A percentile compares a stretch with the other conserved stretches of the same genome.
phyloP scores from a whole-genome alignment of 2,888 invertebrate genomes.

The Neoitamus cyanurus region DNA sequence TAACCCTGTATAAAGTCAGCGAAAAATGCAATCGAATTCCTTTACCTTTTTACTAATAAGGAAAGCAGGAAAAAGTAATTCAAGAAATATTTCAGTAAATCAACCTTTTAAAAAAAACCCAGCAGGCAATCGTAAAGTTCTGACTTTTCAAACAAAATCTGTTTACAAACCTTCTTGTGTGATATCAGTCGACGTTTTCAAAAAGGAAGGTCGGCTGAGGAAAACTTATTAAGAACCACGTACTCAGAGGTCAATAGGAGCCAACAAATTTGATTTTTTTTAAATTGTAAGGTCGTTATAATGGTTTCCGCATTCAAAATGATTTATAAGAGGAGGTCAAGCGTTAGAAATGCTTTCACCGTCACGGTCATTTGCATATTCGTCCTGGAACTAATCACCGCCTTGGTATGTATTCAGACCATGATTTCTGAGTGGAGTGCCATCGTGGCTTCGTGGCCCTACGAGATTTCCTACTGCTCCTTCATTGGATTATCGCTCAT shows the following conservation, averaged over 20 bases:
- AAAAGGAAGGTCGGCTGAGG: background rate
- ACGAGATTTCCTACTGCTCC: slow-evolving; percentile 28
- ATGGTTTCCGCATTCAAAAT: background rate
- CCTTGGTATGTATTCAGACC: background rate
- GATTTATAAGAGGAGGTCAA: background rate
- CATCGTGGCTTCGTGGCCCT: slow-evolving; percentile 41
- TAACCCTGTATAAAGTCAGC: too few relatives aligned
- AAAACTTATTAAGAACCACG: background rate
- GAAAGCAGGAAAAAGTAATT: too few relatives aligned
- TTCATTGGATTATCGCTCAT: slow-evolving; percentile 5
- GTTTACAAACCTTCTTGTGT: background rate
- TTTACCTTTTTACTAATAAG: too few relatives aligned
- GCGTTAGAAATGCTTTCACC: background rate
- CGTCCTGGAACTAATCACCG: slow-evolving; percentile 18
- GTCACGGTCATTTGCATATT: background rate
- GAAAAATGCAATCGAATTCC: too few relatives aligned
- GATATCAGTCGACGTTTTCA: background rate
- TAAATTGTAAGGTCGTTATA: background rate
- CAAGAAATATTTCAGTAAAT: background rate
- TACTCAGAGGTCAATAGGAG: background rate
- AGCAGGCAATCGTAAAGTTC: background rate
- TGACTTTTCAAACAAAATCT: background rate
- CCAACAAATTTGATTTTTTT: background rate
- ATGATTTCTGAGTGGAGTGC: slow-evolving; percentile 18
- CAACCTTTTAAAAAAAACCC: background rate